phyloP scores from a whole-genome alignment of 1,140 invertebrate species.

The Calosoma granatense region DNA sequence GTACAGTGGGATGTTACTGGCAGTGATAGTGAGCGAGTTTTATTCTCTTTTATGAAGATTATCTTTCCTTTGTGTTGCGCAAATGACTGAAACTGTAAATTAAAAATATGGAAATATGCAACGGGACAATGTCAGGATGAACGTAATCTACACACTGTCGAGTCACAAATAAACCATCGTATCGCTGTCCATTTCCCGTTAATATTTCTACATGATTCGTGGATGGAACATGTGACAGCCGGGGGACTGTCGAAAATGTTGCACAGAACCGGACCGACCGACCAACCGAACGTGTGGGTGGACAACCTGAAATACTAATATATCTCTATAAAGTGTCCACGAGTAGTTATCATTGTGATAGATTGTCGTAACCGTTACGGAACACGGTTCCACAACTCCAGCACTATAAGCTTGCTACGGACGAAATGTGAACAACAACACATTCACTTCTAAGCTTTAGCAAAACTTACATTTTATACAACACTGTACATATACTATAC shows the following conservation, averaged over 20 bases:
- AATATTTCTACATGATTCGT: not conserved
- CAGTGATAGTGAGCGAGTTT: too few relatives aligned
- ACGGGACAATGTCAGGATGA: too few relatives aligned
- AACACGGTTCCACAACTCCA: not conserved
- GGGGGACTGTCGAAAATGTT: not conserved
- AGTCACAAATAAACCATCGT: constrained; percentile 6
- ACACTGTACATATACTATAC: too few relatives aligned
- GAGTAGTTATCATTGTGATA: constrained; percentile 7
- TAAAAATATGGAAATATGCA: too few relatives aligned
- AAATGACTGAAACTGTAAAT: too few relatives aligned
- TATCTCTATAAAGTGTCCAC: constrained; percentile 8
- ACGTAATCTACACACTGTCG: too few relatives aligned
- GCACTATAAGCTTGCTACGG: not conserved
- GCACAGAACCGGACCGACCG: not conserved
- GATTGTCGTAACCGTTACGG: not conserved
- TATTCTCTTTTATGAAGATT: too few relatives aligned
- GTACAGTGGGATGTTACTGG: too few relatives aligned
- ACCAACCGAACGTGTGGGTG: not conserved
- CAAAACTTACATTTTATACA: too few relatives aligned
- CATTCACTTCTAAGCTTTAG: too few relatives aligned
- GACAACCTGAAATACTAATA: constrained; percentile 3
- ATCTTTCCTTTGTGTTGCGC: too few relatives aligned
- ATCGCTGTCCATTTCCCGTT: constrained; percentile 7
- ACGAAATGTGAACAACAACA: too few relatives aligned
- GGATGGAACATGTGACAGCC: not conserved